Conservation (phyloP, 2,888 invertebrate genomes). For the Poecilobothrus nobilitatus region DNA sequence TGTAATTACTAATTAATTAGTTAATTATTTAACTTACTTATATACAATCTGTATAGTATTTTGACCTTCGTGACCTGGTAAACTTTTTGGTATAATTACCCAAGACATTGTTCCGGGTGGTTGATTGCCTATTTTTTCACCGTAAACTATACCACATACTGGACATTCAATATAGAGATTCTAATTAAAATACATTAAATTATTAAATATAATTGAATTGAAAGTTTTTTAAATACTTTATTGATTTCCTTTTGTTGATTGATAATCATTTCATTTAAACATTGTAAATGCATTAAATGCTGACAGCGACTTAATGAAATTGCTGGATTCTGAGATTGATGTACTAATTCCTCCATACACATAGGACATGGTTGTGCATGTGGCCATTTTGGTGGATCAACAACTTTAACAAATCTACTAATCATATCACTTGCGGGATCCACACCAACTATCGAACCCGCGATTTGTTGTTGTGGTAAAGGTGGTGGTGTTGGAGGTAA, state of each 20-base stretch:
- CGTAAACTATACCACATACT: constrained; percentile 76
- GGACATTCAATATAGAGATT: constrained; percentile 76
- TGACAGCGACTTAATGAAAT: constrained; percentile 64
- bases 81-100: constrained; percentile 57
- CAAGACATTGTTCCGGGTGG: constrained; percentile 77
- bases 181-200: constrained; percentile 23
- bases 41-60: constrained; percentile 77
- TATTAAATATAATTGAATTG: constrained; percentile 16
- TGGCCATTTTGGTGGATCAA: constrained; percentile 56
- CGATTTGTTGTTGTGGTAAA: constrained; percentile 33
- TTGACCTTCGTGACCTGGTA: constrained; percentile 57
- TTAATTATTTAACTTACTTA: constrained; percentile 49
- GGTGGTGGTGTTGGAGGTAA: constrained; percentile 32
- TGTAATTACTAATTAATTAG: not conserved
- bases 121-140: constrained; percentile 70
- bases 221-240: constrained; percentile 32
- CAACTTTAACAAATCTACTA: constrained; percentile 60
- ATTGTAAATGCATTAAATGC: constrained; percentile 73
- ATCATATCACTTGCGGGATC: constrained; percentile 50
- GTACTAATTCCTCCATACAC: constrained; percentile 51
- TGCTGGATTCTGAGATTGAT: constrained; percentile 47
- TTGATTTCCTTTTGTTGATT: constrained; percentile 49
- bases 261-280: constrained; percentile 66
- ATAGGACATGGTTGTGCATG: constrained; percentile 66
- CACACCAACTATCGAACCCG: constrained; percentile 48